These are phyloP conservation scores for Prietella phreatophila DNA, from an alignment of 2,113 vertebrate species.

Conservation along the genomic window DNA sequence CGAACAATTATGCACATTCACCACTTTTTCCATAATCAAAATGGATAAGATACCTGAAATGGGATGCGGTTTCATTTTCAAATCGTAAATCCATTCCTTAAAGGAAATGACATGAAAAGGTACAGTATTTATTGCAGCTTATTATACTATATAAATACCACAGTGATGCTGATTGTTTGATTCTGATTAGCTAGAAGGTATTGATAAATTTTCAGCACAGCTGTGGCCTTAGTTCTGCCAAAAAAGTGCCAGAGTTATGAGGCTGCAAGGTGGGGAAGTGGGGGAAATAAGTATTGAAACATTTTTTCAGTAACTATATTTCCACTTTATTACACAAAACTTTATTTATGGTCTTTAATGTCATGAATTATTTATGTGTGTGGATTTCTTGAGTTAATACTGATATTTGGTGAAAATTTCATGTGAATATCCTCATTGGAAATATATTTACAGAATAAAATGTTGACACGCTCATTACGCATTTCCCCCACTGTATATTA, in stretches of 20 bases:
- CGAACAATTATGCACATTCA: slow-evolving; percentile 42
- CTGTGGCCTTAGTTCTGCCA: not conserved
- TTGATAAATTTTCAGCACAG: not conserved
- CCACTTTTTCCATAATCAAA: slow-evolving; percentile 24
- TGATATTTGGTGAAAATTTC: no score
- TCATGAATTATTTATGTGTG: no score
- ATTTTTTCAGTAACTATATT: no score
- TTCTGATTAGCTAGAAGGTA: not conserved
- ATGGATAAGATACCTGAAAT: slow-evolving; percentile 16
- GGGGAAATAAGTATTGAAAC: no score
- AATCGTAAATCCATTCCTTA: slow-evolving; percentile 4
- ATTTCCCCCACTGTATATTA: not conserved
- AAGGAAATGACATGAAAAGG: slow-evolving; percentile 9
- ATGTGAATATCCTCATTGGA: no score
- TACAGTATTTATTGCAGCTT: not conserved
- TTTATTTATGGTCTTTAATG: no score
- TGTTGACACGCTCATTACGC: no score
- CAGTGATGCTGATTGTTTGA: not conserved
- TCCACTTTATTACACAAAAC: no score
- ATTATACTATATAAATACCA: not conserved
- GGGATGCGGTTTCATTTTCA: slow-evolving; percentile 9
- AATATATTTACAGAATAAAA: no score
- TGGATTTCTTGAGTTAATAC: no score
- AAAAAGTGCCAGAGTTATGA: not conserved
- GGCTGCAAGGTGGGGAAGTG: not conserved